Base-by-base conservation (phyloP, 2,113 vertebrate genomes). In the Sclerurus mexicanus region DNA sequence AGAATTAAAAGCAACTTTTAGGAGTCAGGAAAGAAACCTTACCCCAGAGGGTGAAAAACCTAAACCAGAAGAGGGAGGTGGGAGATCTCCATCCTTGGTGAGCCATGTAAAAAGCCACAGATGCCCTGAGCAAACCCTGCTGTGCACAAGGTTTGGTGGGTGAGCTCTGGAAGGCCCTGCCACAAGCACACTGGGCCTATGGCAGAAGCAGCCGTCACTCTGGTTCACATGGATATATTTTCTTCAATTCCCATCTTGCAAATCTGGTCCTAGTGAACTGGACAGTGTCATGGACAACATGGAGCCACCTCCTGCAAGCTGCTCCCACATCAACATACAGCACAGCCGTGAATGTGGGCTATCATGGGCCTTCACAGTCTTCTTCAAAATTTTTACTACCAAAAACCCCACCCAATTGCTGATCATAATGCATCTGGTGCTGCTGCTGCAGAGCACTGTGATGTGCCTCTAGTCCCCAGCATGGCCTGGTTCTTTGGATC, bases 71-170 rank as follows among this genome's bases (percentile, higher is more conserved):
- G 31, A 62, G 31, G 24, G 25, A 76, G 7, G 8, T 31, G 6
- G 17, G 24, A 74, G 24, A 37, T 40, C 10, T 60, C 37, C 39
- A 19, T 40, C 52, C 10, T 64, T 0, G 0, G 10, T 3, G 2
- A 25, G 28, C 50, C 3, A 0, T 4, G 3, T n/a, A 77, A 35
- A 78, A 62, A 47, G 20, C 25, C 1, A 0, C 0, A 0, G 35
- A 22, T 50, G 33, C 7, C 13, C 30, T 77, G 31, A 77, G 9
- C 37, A 50, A 77, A 35, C 8, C 20, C 22, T 9, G 12, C 22
- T 33, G 24, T 18, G 17, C 14, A n/a, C 5, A 2, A 30, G 20
- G n/a, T 12, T 59, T 73, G 33, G 13, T 37, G 40, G 7, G 18
- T 6, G 7, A 85, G 35, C 27, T 18, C 25, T 55, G 31, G 18